Percentiles rank a stretch among this genome's conserved stretches.
phyloP scores from a whole-genome alignment of 2,888 invertebrate genomes.

The Diogma glabrata region DNA sequence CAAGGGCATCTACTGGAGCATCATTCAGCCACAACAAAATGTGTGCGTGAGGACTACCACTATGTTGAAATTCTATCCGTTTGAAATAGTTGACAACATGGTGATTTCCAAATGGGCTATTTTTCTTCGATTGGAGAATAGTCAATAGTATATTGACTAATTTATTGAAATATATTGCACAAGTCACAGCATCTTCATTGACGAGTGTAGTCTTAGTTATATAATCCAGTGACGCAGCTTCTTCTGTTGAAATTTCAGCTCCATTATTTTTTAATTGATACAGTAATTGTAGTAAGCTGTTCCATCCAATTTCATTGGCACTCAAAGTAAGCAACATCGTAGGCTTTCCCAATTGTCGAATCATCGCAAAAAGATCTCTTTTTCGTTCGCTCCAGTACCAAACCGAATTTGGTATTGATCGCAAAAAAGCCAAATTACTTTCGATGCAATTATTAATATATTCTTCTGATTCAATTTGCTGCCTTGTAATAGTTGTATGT shows the following conservation, averaged over 20 bases:
- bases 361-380: constrained; percentile 9
- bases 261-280: constrained; percentile 11
- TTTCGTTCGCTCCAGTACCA: constrained; percentile 19
- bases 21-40: constrained; percentile 27
- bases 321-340: neutral
- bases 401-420: constrained; percentile 28
- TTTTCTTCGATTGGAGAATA: neutral
- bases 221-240: too few relatives aligned
- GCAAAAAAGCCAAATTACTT: constrained; percentile 25
- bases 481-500: constrained; percentile 17
- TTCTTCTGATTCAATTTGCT: constrained; percentile 16
- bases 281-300: neutral
- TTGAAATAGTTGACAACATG: neutral
- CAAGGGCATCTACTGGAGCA: too few relatives aligned
- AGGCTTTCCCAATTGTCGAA: neutral
- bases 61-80: neutral
- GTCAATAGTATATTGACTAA: neutral
- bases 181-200: constrained; percentile 19
- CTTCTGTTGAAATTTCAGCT: too few relatives aligned
- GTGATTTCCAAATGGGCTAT: neutral
- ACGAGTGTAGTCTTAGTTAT: too few relatives aligned
- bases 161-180: constrained; percentile 14
- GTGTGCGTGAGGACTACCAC: constrained; percentile 13
- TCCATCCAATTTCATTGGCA: neutral
- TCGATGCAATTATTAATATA: constrained; percentile 9